A percentile compares a stretch with the other conserved stretches of the same genome.
Evolutionary conservation across 1,140 invertebrate species (phyloP).

Genomic region (Sycophaga agraensis): DNA sequence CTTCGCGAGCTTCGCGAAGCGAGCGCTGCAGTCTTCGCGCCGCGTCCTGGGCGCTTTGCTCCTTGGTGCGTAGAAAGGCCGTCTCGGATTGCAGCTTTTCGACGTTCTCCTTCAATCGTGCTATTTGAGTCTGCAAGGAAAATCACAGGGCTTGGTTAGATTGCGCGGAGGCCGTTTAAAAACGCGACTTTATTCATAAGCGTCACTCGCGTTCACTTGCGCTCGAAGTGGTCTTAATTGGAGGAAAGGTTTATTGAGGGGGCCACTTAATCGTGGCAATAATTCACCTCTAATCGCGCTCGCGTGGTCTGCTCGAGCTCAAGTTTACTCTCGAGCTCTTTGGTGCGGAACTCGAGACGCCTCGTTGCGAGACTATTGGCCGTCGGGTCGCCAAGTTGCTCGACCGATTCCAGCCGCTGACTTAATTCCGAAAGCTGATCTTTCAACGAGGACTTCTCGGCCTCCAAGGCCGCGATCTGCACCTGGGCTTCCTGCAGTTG

Average conservation of each 20-base stretch:
- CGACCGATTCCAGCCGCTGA: slow-evolving; percentile 74
- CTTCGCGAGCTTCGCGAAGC: slow-evolving; percentile 72
- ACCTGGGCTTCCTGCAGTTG: slow-evolving; percentile 78
- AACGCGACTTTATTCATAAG: too few relatives aligned
- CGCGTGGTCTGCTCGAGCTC: slow-evolving; percentile 86
- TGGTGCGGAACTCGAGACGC: slow-evolving; percentile 74
- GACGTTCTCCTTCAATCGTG: slow-evolving; percentile 78
- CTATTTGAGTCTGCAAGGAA: slow-evolving; percentile 66
- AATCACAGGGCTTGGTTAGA: background rate
- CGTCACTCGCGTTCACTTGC: too few relatives aligned
- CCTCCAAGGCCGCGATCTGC: slow-evolving; percentile 76
- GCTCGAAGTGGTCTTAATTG: too few relatives aligned
- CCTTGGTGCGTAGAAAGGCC: slow-evolving; percentile 68
- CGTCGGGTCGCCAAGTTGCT: slow-evolving; percentile 75
- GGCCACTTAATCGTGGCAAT: too few relatives aligned
- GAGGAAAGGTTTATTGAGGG: too few relatives aligned
- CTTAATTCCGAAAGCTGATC: slow-evolving; percentile 77
- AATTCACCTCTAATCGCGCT: slow-evolving; percentile 73
- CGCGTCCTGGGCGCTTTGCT: slow-evolving; percentile 75
- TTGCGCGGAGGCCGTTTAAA: too few relatives aligned
- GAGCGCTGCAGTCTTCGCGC: slow-evolving; percentile 71
- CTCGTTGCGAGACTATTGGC: slow-evolving; percentile 71
- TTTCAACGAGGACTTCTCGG: slow-evolving; percentile 73
- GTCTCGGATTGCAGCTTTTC: slow-evolving; percentile 79
- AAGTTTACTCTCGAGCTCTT: slow-evolving; percentile 86